A percentile compares a stretch with the other conserved stretches of the same genome.
These are phyloP conservation scores for Delichon dasypus DNA, from an alignment of 2,797 vertebrate species.

Conservation along the genomic window DNA sequence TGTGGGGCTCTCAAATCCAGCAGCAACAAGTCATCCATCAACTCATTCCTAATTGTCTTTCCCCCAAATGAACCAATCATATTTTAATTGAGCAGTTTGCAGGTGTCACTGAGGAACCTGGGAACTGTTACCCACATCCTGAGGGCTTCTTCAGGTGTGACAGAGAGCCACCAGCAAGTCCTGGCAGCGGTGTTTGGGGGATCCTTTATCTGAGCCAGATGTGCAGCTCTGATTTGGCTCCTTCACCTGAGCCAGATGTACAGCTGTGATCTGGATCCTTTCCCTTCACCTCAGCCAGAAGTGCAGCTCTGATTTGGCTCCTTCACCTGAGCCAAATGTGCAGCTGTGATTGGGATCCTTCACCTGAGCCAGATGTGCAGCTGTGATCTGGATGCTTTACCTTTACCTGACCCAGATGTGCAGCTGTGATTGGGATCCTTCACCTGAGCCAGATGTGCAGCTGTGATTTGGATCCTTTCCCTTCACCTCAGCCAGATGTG, in stretches of 20 bases:
- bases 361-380: background rate
- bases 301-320: background rate
- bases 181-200: background rate
- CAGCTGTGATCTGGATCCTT: background rate
- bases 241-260: background rate
- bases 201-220: background rate
- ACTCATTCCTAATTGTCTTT: background rate
- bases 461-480: background rate
- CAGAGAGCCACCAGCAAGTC: background rate
- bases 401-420: background rate
- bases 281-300: background rate
- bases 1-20: background rate
- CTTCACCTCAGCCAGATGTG: background rate
- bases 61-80: background rate
- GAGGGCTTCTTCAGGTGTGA: background rate
- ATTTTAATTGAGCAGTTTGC: background rate
- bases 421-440: rapidly evolving
- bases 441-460: background rate
- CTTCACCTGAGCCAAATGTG: background rate
- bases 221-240: background rate
- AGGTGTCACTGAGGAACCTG: background rate
- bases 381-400: background rate
- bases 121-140: background rate
- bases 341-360: background rate
- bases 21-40: background rate